phyloP scores from a whole-genome alignment of 2,113 vertebrate genomes.

The Nycticorax nycticorax region DNA sequence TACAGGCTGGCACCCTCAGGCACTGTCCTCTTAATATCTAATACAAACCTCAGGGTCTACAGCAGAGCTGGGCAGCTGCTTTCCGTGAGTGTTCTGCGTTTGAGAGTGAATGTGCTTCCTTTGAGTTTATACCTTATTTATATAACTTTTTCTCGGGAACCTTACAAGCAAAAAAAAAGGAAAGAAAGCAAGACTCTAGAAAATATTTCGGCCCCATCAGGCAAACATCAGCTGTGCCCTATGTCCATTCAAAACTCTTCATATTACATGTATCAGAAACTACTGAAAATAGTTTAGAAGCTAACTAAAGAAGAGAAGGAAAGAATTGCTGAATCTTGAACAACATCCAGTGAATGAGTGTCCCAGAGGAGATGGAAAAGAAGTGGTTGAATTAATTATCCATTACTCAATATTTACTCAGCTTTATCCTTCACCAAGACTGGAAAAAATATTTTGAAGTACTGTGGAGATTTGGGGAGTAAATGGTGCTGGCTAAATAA shows the following conservation, averaged over 20 bases:
- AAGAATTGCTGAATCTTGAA: background rate
- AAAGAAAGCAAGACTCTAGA: background rate
- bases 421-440: background rate
- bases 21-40: background rate
- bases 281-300: background rate
- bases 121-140: background rate
- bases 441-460: background rate
- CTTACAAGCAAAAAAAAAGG: background rate
- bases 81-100: background rate
- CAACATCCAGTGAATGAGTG: background rate
- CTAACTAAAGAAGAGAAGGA: background rate
- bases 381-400: constrained; percentile 20
- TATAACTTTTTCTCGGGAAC: background rate
- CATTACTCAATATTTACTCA: constrained; percentile 2
- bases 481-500: background rate
- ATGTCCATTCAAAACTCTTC: background rate
- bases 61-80: background rate
- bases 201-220: background rate
- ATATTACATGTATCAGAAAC: background rate
- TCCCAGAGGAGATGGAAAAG: background rate
- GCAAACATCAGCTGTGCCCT: background rate
- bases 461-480: background rate
- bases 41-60: background rate
- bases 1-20: background rate
- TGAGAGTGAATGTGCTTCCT: background rate